Evolutionary conservation across 2,113 vertebrate genomes (phyloP).

Genomic region (Ondatra zibethicus): DNA sequence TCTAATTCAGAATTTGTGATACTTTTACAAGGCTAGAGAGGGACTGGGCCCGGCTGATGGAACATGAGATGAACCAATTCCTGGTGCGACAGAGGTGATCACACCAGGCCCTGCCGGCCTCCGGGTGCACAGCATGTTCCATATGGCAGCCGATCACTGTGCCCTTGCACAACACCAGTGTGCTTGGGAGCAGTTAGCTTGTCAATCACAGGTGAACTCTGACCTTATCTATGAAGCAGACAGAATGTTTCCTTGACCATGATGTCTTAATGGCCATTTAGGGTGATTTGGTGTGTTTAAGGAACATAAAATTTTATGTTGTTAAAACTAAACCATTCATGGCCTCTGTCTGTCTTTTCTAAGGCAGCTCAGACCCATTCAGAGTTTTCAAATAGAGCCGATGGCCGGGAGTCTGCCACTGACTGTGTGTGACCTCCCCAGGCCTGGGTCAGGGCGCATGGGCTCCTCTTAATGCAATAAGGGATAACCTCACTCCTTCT

Average conservation of each 20-base stretch:
- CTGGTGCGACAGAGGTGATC: conserved; percentile 55
- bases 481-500: background rate
- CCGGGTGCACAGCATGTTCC: background rate
- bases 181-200: conserved; percentile 27
- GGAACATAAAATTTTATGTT: conserved; percentile 79
- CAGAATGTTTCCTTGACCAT: conserved; percentile 41
- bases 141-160: conserved; percentile 52
- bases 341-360: conserved; percentile 7
- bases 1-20: conserved; percentile 74
- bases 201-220: conserved; percentile 62
- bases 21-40: conserved; percentile 66
- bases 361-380: conserved; percentile 34
- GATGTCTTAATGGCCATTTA: conserved; percentile 48
- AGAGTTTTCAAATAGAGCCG: conserved; percentile 18
- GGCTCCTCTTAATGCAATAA: background rate
- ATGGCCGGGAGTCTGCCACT: background rate
- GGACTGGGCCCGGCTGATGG: conserved; percentile 53
- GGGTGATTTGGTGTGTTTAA: conserved; percentile 72
- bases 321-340: conserved; percentile 52
- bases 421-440: background rate
- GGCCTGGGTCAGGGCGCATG: background rate
- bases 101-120: conserved; percentile 26
- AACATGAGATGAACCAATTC: conserved; percentile 45
- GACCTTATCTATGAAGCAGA: conserved; percentile 51
- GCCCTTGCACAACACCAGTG: background rate